Base-by-base conservation (phyloP, 2,113 vertebrate species). In the Pavo muticus region DNA sequence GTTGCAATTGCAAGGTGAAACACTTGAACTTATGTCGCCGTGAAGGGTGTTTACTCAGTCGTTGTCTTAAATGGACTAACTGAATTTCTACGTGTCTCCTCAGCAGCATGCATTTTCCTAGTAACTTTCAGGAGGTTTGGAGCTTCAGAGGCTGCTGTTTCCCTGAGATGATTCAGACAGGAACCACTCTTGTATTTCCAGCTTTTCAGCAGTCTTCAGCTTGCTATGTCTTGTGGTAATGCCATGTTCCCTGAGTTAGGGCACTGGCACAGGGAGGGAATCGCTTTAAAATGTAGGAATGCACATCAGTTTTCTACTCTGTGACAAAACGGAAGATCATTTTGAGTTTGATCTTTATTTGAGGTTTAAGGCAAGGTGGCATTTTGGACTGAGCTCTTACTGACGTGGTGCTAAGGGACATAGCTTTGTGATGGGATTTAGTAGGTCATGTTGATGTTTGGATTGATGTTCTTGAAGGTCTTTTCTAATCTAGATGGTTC, bases 101-200 rank as follows among this genome's bases (percentile, higher is more conserved):
- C 11, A 80, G 44, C 42, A 83, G 11, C 14, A 68, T 80, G 32
- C 1, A 0, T 27, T 42, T 76, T 76, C 16, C 29, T 30, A 30
- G 21, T 24, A 80, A 52, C 40, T 15, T 76, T 67, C 15, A 23
- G 59, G 61, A 65, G 1, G 7, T 52, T 18, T 87, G 70, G 15
- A 65, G 8, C 39, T 72, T 73, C 30, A 47, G 64, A 14, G 11
- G 23, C 3, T 64, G 35, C 10, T 35, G 21, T 50, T 79, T 85
- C 5, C 21, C 39, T 65, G 25, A 40, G 57, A 47, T 0, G 0
- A 59, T 32, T 70, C 6, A 54, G 25, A 3, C 21, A 65, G 29
- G 25, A 89, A 45, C 40, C 21, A 44, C 12, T 42, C 7, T 40
- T 47, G 7, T 82, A 29, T 56, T 85, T 72, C 47, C 3, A 10